Conservation (phyloP, 2,113 vertebrate genomes). For the Chlamydotis undulata region DNA sequence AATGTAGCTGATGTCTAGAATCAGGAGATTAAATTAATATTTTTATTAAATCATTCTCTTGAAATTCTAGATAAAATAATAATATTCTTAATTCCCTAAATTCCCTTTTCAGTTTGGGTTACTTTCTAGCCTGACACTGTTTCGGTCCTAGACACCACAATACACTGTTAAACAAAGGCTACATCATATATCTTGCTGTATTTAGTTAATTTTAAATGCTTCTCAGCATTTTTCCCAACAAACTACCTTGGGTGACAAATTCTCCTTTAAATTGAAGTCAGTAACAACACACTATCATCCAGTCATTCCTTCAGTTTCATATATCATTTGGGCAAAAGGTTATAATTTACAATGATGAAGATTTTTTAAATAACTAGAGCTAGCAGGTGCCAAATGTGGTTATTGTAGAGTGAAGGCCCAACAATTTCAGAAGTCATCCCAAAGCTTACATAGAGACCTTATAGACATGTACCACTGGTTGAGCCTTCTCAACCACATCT, state of each 20-base stretch:
- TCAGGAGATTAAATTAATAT: not conserved
- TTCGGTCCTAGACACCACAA: not conserved
- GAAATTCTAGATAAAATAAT: not conserved
- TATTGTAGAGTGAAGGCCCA: not conserved
- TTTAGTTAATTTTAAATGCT: not conserved
- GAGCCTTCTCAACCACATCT: not conserved
- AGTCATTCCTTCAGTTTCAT: not conserved
- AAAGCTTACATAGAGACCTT: not conserved
- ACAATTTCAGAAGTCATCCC: not conserved
- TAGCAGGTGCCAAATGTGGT: not conserved
- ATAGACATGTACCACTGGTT: accelerated
- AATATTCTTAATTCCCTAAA: not conserved
- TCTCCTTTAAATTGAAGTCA: not conserved
- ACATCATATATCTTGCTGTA: not conserved
- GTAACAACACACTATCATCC: not conserved
- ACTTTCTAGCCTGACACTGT: not conserved
- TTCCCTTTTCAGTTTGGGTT: not conserved
- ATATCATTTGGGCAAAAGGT: not conserved
- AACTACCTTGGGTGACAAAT: not conserved
- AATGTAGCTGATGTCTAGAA: not conserved
- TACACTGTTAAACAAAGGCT: not conserved
- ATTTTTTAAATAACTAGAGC: not conserved
- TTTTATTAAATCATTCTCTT: not conserved
- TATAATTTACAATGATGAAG: not conserved
- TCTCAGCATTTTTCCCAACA: not conserved